Evolutionary conservation across 2,113 vertebrate species (phyloP).

Genomic region (Xyliphius kryptos): DNA sequence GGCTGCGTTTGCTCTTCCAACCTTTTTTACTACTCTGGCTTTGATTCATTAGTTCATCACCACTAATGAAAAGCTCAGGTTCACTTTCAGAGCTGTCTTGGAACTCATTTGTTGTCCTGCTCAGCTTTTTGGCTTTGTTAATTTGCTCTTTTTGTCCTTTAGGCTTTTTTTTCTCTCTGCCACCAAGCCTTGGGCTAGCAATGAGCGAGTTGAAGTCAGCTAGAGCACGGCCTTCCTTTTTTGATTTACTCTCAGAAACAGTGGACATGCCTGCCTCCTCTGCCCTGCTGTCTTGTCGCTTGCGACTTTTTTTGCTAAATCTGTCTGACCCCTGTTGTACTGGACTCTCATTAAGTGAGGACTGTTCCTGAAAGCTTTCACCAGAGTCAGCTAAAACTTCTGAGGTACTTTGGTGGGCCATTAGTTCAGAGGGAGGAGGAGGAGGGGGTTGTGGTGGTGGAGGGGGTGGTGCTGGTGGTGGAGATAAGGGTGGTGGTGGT

Average conservation of each 20-base stretch:
- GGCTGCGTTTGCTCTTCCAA: constrained; percentile 92
- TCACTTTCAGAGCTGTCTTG: constrained; percentile 98
- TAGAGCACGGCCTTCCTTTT: constrained; percentile 83
- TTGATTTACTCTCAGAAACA: constrained; percentile 85
- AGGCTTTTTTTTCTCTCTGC: constrained; percentile 92
- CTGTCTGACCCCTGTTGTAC: constrained; percentile 84
- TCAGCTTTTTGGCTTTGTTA: constrained; percentile 90
- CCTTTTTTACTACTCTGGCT: constrained; percentile 94
- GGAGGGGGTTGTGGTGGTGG: constrained; percentile 73
- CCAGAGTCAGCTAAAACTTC: constrained; percentile 82
- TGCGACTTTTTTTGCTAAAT: constrained; percentile 87
- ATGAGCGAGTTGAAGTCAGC: constrained; percentile 94
- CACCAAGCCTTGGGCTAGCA: constrained; percentile 85
- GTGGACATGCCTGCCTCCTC: constrained; percentile 84
- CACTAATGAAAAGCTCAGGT: constrained; percentile 92
- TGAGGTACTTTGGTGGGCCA: constrained; percentile 71
- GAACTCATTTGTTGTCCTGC: constrained; percentile 87
- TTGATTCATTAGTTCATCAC: constrained; percentile 97
- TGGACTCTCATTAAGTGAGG: constrained; percentile 86
- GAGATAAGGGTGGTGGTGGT: constrained; percentile 61
- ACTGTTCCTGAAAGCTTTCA: constrained; percentile 86
- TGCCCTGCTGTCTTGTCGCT: constrained; percentile 83
- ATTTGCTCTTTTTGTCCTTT: constrained; percentile 88
- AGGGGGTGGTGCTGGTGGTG: constrained; percentile 60
- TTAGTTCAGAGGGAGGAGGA: constrained; percentile 73